A percentile compares a stretch with the other conserved stretches of the same genome.
Conservation (phyloP, 2,797 vertebrate genomes). For the Sebastolobus alascanus region DNA sequence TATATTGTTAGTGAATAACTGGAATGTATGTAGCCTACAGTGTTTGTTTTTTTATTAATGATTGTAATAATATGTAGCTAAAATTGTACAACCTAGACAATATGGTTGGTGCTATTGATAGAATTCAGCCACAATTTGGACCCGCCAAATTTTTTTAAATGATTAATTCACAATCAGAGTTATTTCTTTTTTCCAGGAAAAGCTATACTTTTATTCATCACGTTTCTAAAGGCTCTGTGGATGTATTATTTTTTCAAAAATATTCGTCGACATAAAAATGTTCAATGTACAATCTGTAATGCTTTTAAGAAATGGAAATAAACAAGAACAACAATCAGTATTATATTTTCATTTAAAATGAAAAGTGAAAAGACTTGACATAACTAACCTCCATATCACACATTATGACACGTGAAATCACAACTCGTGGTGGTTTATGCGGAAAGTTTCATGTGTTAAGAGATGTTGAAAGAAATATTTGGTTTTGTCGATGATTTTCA, state of each 20-base stretch:
- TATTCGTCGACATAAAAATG: not conserved
- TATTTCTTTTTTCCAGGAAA: not conserved
- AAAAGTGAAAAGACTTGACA: slow-evolving; percentile 31
- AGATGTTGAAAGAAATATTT: slow-evolving; percentile 20
- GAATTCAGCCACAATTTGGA: not conserved
- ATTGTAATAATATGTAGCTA: not conserved
- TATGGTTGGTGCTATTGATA: not conserved
- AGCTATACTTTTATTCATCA: not conserved
- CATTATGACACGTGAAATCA: slow-evolving; percentile 40
- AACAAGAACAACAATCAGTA: not conserved
- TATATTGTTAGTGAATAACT: slow-evolving; percentile 22
- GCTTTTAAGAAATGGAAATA: not conserved
- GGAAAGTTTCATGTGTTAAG: slow-evolving; percentile 37
- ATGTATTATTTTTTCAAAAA: not conserved
- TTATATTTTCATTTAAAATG: slow-evolving; percentile 1
- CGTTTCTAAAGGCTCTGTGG: not conserved
- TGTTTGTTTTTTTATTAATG: slow-evolving; percentile 15
- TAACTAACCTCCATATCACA: slow-evolving; percentile 14
- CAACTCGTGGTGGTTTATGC: slow-evolving; percentile 37
- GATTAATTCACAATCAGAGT: not conserved
- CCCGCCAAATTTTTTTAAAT: not conserved
- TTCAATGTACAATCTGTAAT: no score
- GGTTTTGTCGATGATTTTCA: slow-evolving; percentile 26
- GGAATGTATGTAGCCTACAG: slow-evolving; percentile 26
- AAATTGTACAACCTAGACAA: not conserved